These are phyloP conservation scores for Mesitornis unicolor DNA, from an alignment of 2,113 vertebrate species.

Conservation along the genomic window DNA sequence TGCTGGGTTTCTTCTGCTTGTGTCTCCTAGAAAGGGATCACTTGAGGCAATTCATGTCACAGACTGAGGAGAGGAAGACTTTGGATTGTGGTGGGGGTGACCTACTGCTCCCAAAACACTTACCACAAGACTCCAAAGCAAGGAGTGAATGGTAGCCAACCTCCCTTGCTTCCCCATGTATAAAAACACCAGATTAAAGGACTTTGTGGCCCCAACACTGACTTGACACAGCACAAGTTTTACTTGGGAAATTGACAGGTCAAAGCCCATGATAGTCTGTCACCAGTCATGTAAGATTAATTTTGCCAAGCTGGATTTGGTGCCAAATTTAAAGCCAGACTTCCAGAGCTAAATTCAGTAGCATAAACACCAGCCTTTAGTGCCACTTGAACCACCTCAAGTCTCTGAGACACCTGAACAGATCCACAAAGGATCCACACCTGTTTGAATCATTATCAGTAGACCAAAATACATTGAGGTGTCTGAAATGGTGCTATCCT, in stretches of 20 bases:
- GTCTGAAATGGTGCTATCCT: background rate
- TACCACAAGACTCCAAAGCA: background rate
- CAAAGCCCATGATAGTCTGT: background rate
- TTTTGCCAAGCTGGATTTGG: background rate
- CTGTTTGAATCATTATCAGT: background rate
- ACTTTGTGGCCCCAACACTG: background rate
- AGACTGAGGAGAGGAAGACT: background rate
- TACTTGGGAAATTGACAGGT: background rate
- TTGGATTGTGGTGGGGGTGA: background rate
- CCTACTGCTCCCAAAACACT: background rate
- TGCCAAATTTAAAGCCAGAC: background rate
- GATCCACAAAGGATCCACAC: background rate
- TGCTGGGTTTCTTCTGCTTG: background rate
- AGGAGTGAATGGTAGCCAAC: background rate
- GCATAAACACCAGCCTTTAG: background rate
- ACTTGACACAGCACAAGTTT: background rate
- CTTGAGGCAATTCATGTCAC: background rate
- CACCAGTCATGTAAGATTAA: rapidly evolving
- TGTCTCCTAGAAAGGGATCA: background rate
- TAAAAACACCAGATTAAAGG: background rate
- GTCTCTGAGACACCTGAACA: background rate
- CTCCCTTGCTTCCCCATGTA: background rate
- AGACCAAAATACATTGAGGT: background rate
- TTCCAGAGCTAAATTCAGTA: background rate
- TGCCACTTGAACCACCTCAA: background rate